Evolutionary conservation across 2,888 invertebrate species (phyloP).

Genomic region (Zygaena filipendulae): DNA sequence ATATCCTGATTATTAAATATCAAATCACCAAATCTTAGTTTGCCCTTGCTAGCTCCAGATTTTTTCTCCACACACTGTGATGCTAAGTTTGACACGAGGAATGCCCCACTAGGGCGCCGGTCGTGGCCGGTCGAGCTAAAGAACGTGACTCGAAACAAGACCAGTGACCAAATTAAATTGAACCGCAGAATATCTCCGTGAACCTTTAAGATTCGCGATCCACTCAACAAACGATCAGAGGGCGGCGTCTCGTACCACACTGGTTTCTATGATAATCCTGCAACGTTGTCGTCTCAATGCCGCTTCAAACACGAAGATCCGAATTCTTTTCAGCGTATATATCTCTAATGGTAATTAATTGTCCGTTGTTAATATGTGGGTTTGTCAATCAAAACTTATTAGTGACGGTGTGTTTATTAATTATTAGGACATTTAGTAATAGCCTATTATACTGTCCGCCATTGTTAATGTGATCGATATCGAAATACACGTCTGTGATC

Average conservation of each 20-base stretch:
- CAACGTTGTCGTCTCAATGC: conserved; percentile 64
- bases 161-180: conserved; percentile 25
- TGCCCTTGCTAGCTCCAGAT: conserved; percentile 41
- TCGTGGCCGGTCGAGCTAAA: conserved; percentile 47
- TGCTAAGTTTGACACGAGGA: conserved; percentile 58
- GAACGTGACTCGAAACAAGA: conserved; percentile 43
- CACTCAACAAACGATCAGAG: no score
- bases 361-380: conserved; percentile 44
- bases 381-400: conserved; percentile 53
- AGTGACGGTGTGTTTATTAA: conserved; percentile 32
- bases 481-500: no score
- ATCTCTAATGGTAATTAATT: conserved; percentile 59
- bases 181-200: conserved; percentile 25
- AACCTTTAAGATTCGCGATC: no score
- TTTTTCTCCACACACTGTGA: conserved; percentile 41
- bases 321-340: conserved; percentile 36
- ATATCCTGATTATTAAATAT: no score
- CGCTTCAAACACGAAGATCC: conserved; percentile 54
- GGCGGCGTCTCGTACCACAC: conserved; percentile 21
- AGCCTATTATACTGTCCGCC: no score
- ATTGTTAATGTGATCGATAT: no score
- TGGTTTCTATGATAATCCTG: conserved; percentile 49
- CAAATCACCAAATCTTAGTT: no score
- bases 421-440: not conserved
- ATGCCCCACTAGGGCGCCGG: conserved; percentile 43